Percentiles rank a stretch among this genome's conserved stretches.
phyloP scores from a whole-genome alignment of 2,797 vertebrate genomes.

The Eidolon dupreanum region DNA sequence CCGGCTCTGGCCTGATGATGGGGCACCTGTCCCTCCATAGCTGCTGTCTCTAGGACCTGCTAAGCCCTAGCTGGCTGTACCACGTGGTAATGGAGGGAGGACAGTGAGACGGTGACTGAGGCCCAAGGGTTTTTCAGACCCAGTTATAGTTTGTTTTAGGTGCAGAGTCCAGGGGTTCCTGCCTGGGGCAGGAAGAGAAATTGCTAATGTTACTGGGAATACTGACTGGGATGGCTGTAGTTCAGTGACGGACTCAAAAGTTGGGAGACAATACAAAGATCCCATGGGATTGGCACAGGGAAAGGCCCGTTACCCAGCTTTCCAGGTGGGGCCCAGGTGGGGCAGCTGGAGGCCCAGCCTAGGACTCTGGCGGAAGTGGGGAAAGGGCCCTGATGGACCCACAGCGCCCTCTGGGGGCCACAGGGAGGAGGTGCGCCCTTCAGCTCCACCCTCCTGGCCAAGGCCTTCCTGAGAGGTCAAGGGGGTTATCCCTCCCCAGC shows the following conservation, averaged over 20 bases:
- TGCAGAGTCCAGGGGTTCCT: background rate
- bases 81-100: background rate
- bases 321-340: background rate
- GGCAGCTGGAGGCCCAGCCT: background rate
- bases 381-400: background rate
- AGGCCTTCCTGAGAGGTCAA: rapidly evolving
- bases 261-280: background rate
- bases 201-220: background rate
- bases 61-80: background rate
- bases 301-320: background rate
- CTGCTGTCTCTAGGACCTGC: background rate
- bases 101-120: background rate
- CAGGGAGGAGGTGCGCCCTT: background rate
- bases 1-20: background rate
- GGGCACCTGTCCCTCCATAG: background rate
- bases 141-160: background rate
- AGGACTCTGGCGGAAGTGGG: background rate
- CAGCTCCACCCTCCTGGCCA: rapidly evolving
- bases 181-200: background rate
- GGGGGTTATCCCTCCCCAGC: background rate
- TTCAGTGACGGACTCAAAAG: background rate
- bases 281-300: background rate
- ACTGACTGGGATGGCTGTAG: background rate
- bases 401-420: constrained; percentile 52
- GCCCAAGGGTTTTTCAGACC: background rate